phyloP scores from a whole-genome alignment of 2,797 vertebrate genomes.

The Notolepis coatsorum region DNA sequence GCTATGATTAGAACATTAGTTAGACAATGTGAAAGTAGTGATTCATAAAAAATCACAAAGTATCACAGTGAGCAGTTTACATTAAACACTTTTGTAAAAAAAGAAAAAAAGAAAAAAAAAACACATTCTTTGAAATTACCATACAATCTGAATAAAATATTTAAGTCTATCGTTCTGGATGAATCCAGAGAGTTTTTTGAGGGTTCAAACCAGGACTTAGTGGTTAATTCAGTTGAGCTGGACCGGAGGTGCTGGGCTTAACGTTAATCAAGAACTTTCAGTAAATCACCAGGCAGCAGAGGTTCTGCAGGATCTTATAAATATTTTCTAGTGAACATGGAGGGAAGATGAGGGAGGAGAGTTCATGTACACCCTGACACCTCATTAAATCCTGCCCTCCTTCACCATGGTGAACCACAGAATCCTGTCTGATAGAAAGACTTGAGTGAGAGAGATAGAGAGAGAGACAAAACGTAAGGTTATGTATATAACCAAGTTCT shows the following conservation, averaged over 20 bases:
- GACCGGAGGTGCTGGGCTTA: neutral
- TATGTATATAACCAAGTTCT: no score
- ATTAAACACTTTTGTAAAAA: no score
- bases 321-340: constrained; percentile 49
- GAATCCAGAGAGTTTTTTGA: neutral
- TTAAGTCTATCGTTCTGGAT: neutral
- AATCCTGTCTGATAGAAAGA: constrained; percentile 20
- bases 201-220: neutral
- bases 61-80: no score
- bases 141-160: neutral
- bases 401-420: constrained; percentile 13
- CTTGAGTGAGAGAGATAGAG: constrained; percentile 21
- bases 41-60: no score
- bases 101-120: neutral
- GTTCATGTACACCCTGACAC: constrained; percentile 51
- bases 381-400: constrained; percentile 50
- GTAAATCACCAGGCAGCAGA: constrained; percentile 17
- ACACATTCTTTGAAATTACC: neutral
- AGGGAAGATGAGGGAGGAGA: constrained; percentile 37
- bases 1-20: no score
- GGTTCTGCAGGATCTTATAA: constrained; percentile 45
- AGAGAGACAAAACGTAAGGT: no score
- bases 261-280: constrained; percentile 25
- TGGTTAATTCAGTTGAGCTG: neutral
- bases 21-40: no score